Evolutionary conservation across 2,113 vertebrate species (phyloP), one percentile per base, ranked within the genome.

Genomic region (Chionodraco myersi): DNA sequence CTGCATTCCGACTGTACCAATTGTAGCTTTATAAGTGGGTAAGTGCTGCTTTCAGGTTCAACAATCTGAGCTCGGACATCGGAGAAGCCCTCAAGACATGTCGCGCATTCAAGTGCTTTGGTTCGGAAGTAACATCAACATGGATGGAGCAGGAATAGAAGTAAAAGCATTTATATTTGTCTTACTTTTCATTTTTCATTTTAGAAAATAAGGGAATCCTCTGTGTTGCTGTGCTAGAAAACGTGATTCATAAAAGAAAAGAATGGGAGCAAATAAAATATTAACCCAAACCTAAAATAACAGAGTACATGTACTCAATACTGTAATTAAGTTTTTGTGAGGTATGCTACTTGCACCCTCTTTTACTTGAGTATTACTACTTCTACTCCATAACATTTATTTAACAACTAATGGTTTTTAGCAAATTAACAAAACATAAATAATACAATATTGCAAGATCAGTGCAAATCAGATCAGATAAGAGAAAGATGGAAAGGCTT

Each of bases 1-100:
- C 13, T 57, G 51, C 36, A 69, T 86, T 89, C 65, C 62, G 93
- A 92, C 86, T 88, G 79, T 91, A 95, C 91, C 92, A 94, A 89
- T 30, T 75, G 10, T n/a, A 47, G n/a, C 10, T 1, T 16, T 69
- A 52, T 9, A 10, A 21, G 49, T 62, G 53, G 72, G 73, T 70
- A 2, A 36, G 56, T 82, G 76, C 10, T 88, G 80, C 90, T 51
- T 91, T 93, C 83, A 75, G 0, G 80, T 67, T 60, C 69, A 54
- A 21, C 73, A 15, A 64, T 73, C 10, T 74, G 57, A 78, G 69
- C 80, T 88, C 81, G 84, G 87, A 89, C 61, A 77, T 72, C 9
- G 0, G 3, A 52, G 1, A 23, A 0, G 2, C 62, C 80, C 72
- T 14, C 4, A 53, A 86, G 85, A 77, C 16, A 67, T 51, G 13